Evolutionary conservation across 1,140 invertebrate genomes (phyloP).

Genomic region (Brachionus manjavacas): DNA sequence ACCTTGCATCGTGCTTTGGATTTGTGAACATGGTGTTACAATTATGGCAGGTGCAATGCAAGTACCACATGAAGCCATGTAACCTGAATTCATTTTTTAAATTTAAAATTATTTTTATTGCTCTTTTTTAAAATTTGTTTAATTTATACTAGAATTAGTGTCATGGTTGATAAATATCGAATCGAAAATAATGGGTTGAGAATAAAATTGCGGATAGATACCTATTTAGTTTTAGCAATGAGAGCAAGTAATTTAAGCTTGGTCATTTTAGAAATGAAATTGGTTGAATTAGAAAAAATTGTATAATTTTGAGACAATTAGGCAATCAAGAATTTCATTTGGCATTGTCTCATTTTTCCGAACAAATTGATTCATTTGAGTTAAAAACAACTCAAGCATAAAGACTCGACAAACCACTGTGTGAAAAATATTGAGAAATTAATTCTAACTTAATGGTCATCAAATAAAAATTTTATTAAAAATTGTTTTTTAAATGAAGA

Average conservation of each 20-base stretch:
- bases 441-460: not conserved
- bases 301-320: not conserved
- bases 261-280: not conserved
- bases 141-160: not conserved
- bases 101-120: not conserved
- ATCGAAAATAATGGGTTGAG: not conserved
- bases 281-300: not conserved
- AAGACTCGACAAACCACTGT: not conserved
- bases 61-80: not conserved
- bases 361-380: not conserved
- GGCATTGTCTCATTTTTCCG: not conserved
- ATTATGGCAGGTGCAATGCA: slow-evolving; percentile 12
- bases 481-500: not conserved
- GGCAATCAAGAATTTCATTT: not conserved
- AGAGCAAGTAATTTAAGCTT: not conserved
- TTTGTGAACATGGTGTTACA: not conserved
- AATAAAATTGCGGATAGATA: not conserved
- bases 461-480: slow-evolving; percentile 15
- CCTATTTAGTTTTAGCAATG: not conserved
- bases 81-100: not conserved
- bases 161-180: slow-evolving; percentile 14
- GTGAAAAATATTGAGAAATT: not conserved
- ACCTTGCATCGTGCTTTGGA: not conserved
- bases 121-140: not conserved
- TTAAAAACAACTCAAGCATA: not conserved